These are phyloP conservation scores for Anastrepha obliqua DNA, from an alignment of 1,140 invertebrate species.

Conservation along the genomic window DNA sequence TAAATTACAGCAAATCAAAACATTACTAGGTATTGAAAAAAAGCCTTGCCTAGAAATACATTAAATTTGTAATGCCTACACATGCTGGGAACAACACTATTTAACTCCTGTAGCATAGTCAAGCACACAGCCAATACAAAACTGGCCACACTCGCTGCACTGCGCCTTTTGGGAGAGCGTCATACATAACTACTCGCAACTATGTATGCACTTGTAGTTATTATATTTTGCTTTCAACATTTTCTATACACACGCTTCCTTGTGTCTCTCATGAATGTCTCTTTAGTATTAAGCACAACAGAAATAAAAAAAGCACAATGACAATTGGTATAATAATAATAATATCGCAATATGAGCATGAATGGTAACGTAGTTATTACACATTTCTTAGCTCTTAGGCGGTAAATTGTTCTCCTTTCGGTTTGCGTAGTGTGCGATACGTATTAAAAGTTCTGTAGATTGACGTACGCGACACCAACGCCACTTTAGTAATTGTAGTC, in stretches of 20 bases:
- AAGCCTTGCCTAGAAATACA: neutral
- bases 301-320: slow-evolving; percentile 1
- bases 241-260: slow-evolving; percentile 3
- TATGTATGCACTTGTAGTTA: neutral
- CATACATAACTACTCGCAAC: no score
- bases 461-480: neutral
- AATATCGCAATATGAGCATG: slow-evolving; percentile 40
- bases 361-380: slow-evolving; percentile 12
- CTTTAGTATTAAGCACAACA: neutral
- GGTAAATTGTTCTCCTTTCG: neutral
- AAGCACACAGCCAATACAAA: neutral
- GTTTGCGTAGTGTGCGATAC: neutral
- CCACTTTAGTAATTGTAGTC: neutral
- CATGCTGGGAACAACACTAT: neutral
- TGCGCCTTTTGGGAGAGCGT: neutral
- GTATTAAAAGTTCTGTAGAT: neutral
- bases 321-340: slow-evolving; percentile 10
- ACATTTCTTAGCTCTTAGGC: slow-evolving; percentile 24
- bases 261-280: no score
- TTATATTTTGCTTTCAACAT: neutral
- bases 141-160: neutral
- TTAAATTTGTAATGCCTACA: neutral
- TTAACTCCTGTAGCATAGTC: slow-evolving; percentile 11
- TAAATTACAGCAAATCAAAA: slow-evolving; percentile 4
- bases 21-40: neutral